Base-by-base conservation (phyloP, 1,140 invertebrate genomes). In the Cataglyphis hispanica region DNA sequence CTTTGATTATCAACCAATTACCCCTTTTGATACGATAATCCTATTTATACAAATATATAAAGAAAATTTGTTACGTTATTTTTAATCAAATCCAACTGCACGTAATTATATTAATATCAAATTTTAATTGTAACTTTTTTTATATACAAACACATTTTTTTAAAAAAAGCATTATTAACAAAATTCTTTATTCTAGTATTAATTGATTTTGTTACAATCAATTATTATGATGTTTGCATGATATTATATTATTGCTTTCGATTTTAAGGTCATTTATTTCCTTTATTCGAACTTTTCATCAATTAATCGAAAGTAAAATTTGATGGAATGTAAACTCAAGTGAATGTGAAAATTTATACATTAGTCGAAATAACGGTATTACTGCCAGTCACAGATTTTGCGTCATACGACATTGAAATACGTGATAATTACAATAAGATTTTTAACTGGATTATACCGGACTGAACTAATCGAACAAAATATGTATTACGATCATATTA, bases 351-450 rank as follows among this genome's bases (percentile, higher is more conserved):
- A 84, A 46, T 77, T 75, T 50, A 63, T 4, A 50, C 78, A 40
- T 63, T 27, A 63, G 22, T 64, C 22, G 22, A 77, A 84, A 84
- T 84, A 84, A 84, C 40, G 80, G 80, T 13, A 76, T 76, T 84
- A 43, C 63, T 3, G 13, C 34, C 13, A 56, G 46, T 76, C 34
- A 77, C 16, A 6, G 19, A 74, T 50, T 77, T 64, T 76, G 56
- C 6, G 43, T 61, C n/a, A 70, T 56, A 37, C 34, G 34, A 58
- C 6, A 2, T 37, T 8, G 40, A n/a, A 8, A 63, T 19, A 46
- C 19, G 8, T 11, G 61, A 6, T 53, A 64, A 77, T 69, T 75
- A 84, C 11, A 74, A 74, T 50, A 34, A 74, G 7, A 75, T 50
- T 74, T 22, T 61, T 27, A 83, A 72, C 31, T 19, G 27, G 56